Base-by-base conservation (phyloP, 2,888 invertebrate species). In the Dolichopus griseipennis region DNA sequence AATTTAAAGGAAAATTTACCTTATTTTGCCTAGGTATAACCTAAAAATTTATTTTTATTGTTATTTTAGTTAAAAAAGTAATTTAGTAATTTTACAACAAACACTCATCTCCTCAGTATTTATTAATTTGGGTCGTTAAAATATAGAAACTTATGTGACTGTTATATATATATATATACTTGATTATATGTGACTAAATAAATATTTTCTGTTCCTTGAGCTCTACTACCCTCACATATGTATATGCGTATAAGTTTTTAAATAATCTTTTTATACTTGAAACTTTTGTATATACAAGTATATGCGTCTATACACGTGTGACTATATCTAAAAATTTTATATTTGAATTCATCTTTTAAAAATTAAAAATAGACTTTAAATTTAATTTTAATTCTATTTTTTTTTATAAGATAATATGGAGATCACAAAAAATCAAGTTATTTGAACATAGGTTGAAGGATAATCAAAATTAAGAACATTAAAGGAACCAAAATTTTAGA, bases 81-180 rank as follows among this genome's bases (percentile, higher is more conserved):
- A 52, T 52, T 52, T 52, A 18, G 52, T n/a, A 52, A 52, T 52
- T 52, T 52, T n/a, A 15, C 18, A 18, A 52, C 52, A 52, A 52
- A 18, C 15, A 2, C 18, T 52, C 52, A 52, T 52, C 52, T 52
- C 52, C 52, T 37, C 5, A 9, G 15, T 12, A 12, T 41, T 52
- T 52, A 52, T 52, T 52, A 52, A 52, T 52, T 52, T 52, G 52
- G 52, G 52, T 52, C 52, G 52, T 52, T 18, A 15, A 43, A 52
- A n/a, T 18, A 52, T 52, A 37, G 37, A 37, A 37, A 27, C 12
- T 37, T 37, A 10, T 37, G 37, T 37, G 27, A 15, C 41, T 41
- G 41, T 6, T 9, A 41, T 9, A 7, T 9, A 15, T 12, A 12
- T 3, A 52, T 12, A 52, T 9, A 18, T 12, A 52, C 52, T 52